Evolutionary conservation across 2,888 invertebrate genomes (phyloP).

Genomic region (Mesorhabditis sp.): DNA sequence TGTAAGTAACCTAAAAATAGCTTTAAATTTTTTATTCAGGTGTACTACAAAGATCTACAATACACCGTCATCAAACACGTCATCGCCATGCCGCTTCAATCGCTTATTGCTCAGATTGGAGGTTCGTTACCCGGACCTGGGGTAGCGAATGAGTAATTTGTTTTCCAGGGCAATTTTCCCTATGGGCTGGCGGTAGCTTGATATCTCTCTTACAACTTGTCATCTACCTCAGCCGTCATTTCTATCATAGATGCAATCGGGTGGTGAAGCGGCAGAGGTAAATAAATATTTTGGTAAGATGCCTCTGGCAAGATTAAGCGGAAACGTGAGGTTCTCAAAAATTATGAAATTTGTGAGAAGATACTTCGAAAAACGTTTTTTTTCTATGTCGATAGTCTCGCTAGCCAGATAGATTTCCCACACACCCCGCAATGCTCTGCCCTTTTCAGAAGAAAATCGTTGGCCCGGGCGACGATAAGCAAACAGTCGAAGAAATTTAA

Average conservation of each 20-base stretch:
- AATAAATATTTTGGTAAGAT: neutral
- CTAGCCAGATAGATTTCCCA: no score
- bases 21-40: slow-evolving; percentile 23
- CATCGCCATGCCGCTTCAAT: slow-evolving; percentile 43
- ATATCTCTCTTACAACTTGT: slow-evolving; percentile 47
- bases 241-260: slow-evolving; percentile 21
- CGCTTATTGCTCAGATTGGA: slow-evolving; percentile 51
- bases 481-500: neutral
- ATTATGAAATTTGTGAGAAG: no score
- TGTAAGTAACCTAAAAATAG: slow-evolving; percentile 17
- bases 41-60: slow-evolving; percentile 44
- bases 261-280: slow-evolving; percentile 10
- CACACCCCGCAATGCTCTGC: neutral
- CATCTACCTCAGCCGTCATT: slow-evolving; percentile 32
- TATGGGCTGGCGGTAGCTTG: slow-evolving; percentile 50
- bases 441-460: slow-evolving; percentile 1
- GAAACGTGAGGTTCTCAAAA: no score
- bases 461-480: neutral
- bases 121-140: slow-evolving; percentile 20
- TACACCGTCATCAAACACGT: slow-evolving; percentile 50
- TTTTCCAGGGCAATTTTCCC: slow-evolving; percentile 51
- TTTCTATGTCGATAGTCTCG: no score
- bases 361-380: no score
- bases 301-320: neutral
- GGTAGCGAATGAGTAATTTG: neutral